These are phyloP conservation scores for Cnemophilus loriae DNA, from an alignment of 2,113 vertebrate genomes.

Conservation along the genomic window DNA sequence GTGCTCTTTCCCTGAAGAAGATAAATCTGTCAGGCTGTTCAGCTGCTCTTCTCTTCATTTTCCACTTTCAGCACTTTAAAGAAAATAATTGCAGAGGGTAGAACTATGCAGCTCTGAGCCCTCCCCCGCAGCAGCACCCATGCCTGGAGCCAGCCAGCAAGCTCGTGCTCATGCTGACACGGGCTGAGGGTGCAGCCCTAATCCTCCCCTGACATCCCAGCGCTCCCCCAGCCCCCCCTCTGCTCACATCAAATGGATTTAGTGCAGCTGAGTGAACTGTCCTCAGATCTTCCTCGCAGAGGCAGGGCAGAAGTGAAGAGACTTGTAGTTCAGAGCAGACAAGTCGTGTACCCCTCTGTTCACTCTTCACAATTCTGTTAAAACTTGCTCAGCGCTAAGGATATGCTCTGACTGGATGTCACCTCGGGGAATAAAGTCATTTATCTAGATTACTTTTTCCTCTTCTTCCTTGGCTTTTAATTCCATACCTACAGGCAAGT, in stretches of 20 bases:
- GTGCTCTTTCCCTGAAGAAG: slow-evolving; percentile 35
- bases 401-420: slow-evolving; percentile 79
- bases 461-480: slow-evolving; percentile 76
- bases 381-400: slow-evolving; percentile 79
- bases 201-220: slow-evolving; percentile 54
- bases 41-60: slow-evolving; percentile 55
- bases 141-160: slow-evolving; percentile 58
- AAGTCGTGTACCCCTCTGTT: slow-evolving; percentile 62
- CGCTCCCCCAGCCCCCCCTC: neutral
- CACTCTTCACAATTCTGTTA: slow-evolving; percentile 75
- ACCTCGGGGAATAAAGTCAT: slow-evolving; percentile 78
- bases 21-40: slow-evolving; percentile 70
- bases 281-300: slow-evolving; percentile 66
- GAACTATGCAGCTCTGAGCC: slow-evolving; percentile 52
- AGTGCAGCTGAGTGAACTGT: slow-evolving; percentile 68
- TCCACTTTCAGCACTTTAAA: slow-evolving; percentile 62
- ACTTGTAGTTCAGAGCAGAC: slow-evolving; percentile 47
- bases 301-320: slow-evolving; percentile 56
- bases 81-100: slow-evolving; percentile 67
- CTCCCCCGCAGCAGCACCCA: slow-evolving; percentile 30
- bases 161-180: slow-evolving; percentile 27
- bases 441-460: slow-evolving; percentile 84
- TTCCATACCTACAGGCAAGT: slow-evolving; percentile 82
- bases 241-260: slow-evolving; percentile 64
- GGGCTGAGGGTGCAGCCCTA: slow-evolving; percentile 27